Evolutionary conservation across 2,888 invertebrate species (phyloP).

Genomic region (Melanchra persicariae): DNA sequence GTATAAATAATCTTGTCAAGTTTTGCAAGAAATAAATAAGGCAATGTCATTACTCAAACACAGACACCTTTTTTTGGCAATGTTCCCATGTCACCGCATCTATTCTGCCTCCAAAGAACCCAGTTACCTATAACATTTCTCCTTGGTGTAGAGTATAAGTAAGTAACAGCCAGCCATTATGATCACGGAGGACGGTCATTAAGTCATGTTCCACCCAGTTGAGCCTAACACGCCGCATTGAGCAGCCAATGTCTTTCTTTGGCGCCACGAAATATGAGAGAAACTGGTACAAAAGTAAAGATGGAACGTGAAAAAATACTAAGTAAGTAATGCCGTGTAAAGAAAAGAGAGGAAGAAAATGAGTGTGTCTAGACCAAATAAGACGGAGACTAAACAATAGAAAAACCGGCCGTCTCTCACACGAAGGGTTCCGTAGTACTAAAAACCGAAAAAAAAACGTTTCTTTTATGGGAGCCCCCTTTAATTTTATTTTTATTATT

Average conservation of each 20-base stretch:
- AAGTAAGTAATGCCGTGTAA: not conserved
- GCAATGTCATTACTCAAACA: too few relatives aligned
- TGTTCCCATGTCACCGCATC: not conserved
- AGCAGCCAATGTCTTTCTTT: slow-evolving; percentile 32
- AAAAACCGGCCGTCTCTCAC: too few relatives aligned
- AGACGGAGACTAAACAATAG: too few relatives aligned
- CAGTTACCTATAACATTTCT: not conserved
- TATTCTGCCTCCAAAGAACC: not conserved
- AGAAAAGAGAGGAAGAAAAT: not conserved
- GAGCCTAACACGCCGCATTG: slow-evolving; percentile 43
- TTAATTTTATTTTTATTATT: too few relatives aligned
- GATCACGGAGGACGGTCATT: slow-evolving; percentile 26
- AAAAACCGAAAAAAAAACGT: too few relatives aligned
- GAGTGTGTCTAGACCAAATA: not conserved
- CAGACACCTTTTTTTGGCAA: too few relatives aligned
- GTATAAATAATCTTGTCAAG: too few relatives aligned
- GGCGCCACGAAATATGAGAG: slow-evolving; percentile 10
- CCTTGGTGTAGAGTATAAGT: not conserved
- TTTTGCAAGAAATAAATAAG: too few relatives aligned
- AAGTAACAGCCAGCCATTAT: slow-evolving; percentile 31
- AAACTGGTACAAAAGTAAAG: slow-evolving; percentile 5
- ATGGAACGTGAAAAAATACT: not conserved
- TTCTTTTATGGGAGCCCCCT: too few relatives aligned
- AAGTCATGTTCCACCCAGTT: slow-evolving; percentile 51
- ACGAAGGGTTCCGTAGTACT: too few relatives aligned